Evolutionary conservation across 2,888 invertebrate genomes (phyloP), one percentile per base, ranked within the genome.

Genomic region (Mythimna vitellina): DNA sequence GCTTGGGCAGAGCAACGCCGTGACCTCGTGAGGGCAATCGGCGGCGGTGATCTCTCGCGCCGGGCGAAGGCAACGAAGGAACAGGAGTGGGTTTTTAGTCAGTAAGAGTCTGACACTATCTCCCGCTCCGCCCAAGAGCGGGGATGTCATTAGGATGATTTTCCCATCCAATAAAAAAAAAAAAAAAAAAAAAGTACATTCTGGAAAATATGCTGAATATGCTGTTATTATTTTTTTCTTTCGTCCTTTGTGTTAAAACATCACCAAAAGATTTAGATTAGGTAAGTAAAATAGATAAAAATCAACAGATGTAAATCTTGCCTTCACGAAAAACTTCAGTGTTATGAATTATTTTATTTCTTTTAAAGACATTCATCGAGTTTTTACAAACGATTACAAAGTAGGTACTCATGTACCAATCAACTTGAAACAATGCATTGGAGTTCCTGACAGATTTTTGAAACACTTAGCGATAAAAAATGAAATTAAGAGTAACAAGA

Each of bases 401-500:
- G n/a, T 58, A 57, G 20, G 57, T 57, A 12, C 20, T 1, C 12
- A 32, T 61, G 56, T 63, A 38, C 68, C 38, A 58, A 75, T 65
- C 38, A 14, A 22, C n/a, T 64, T 22, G n/a, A 57, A 71, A 80
- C 73, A 75, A 73, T 66, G 58, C 32, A 46, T 72, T 71, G 20
- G 54, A 64, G 10, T 57, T 72, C 64, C 61, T 58, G 57, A 69
- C 49, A 60, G 57, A 63, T 72, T 80, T 82, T 38, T 78, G 76
- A 78, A 86, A 86, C 38, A 46, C 14, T 56, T 17, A 10, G 57
- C 64, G 67, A 67, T 68, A 76, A 78, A 80, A 77, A 76, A 78
- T 46, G 64, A 63, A 71, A 84, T 82, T 84, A 85, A 62, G 58
- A 80, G 62, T 66, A 83, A 87, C 76, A 76, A 81, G 75, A 81